Percentiles rank a stretch among this genome's conserved stretches.
phyloP scores from a whole-genome alignment of 2,113 vertebrate genomes.

The Smithornis capensis region DNA sequence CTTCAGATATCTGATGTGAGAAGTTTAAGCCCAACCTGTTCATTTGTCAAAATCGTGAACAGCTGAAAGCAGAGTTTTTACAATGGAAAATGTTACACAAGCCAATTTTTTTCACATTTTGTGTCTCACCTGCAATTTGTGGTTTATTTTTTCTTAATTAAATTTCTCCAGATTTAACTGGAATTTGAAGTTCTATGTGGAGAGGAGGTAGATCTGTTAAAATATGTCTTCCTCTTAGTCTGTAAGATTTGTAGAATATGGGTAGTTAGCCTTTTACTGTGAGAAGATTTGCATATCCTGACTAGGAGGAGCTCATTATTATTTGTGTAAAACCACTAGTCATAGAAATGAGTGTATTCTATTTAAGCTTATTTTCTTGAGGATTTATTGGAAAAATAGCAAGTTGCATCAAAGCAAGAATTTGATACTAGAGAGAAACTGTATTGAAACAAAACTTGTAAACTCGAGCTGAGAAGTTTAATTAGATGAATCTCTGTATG shows the following conservation, averaged over 20 bases:
- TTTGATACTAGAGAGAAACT: not conserved
- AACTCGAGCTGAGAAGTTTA: not conserved
- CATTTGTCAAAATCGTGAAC: not conserved
- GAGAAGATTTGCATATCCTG: not conserved
- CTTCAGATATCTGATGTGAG: not conserved
- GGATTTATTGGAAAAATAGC: not conserved
- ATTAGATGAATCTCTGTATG: not conserved
- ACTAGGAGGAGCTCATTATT: not conserved
- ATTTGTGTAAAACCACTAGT: not conserved
- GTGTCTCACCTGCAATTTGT: not conserved
- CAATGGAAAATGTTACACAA: not conserved
- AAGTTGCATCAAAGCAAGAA: not conserved
- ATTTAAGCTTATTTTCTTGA: not conserved
- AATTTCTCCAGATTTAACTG: not conserved
- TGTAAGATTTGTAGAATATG: not conserved
- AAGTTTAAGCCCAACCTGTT: not conserved
- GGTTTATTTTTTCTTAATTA: not conserved
- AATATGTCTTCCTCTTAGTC: not conserved
- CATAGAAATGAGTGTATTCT: not conserved
- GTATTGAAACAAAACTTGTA: not conserved
- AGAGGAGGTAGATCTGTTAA: not conserved
- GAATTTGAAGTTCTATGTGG: not conserved
- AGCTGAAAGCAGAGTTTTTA: not conserved
- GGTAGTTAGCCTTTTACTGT: not conserved
- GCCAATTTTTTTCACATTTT: not conserved